Evolutionary conservation across 2,113 vertebrate species (phyloP), one percentile per base, ranked within the genome.

Genomic region (Dicentrarchus labrax): DNA sequence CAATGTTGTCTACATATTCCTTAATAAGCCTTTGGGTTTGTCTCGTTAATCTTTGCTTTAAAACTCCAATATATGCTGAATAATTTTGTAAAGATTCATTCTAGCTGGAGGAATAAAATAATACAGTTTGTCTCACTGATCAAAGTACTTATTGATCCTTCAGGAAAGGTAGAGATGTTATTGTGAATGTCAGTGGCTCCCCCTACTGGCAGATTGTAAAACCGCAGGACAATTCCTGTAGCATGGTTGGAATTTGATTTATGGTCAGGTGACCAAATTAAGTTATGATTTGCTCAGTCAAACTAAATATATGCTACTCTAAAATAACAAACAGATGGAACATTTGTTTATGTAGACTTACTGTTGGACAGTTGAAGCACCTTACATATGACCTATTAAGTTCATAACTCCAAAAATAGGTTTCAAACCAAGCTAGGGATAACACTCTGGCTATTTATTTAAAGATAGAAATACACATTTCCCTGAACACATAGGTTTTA

Each of bases 361-460:
- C 56, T 72, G 50, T 72, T 76, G 43, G 77, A 80, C 67, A 82
- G 8, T 50, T 9, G 11, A 19, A 51, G 17, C 62, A 78, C 53
- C n/a, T 24, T 22, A 47, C 11, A 50, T 22, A 54, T 12, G 8
- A 65, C 19, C 13, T 47, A 57, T 38, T 56, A 73, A 71, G 24
- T 19, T 12, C 17, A 12, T 2, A 53, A 71, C 24, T 61, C 12
- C 11, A 59, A 66, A 74, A 70, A 70, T 50, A 22, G 39, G 45
- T 82, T 77, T 89, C 61, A 88, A 80, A 84, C 53, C 57, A 72
- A 76, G 65, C 60, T 75, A 87, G 10, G 30, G 73, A 76, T 22
- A 75, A 87, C 89, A 90, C 89, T 82, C 81, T 84, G 53, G 50
- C 47, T 88, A 85, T 92, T 92, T 92, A 93, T 90, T 93, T 77